Evolutionary conservation across 2,797 vertebrate genomes (phyloP), one percentile per base, ranked within the genome.

Genomic region (Apodemus agrarius): DNA sequence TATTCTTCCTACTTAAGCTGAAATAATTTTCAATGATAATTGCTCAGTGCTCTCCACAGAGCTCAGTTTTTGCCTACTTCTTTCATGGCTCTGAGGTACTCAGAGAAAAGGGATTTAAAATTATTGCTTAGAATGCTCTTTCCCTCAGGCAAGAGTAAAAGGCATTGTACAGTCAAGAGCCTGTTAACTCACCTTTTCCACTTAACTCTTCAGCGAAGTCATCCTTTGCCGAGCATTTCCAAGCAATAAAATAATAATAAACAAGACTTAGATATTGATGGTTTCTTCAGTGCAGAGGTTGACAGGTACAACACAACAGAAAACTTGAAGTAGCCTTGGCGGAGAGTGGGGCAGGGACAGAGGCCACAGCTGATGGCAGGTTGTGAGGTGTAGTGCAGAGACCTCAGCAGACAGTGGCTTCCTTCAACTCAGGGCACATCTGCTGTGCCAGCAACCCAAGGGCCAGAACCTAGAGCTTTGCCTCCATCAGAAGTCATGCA

Each of bases 101-200:
- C 88, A 65, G 31, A 86, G 86, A 94, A 96, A 95, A 96, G 85
- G 85, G 89, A 97, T 94, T 97, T 96, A 96, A 96, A 96, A 97
- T 97, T 88, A 94, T 91, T 96, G 92, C 96, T 97, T 97, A 95
- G 90, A 93, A 94, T 52, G 83, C 89, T 97, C n/a, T 97, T 97
- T 97, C 76, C 90, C 79, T 93, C 92, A 65, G 79, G 63, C 80
- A 89, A 85, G 82, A 95, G 69, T 72, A 79, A 86, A 90, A 69
- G 52, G 40, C 84, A 83, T 95, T 95, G 69, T 89, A 76, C 19
- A 79, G n/a, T 69, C 52, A 54, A 61, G 49, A 92, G 65, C 31
- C 84, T 72, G 26, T 93, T 49, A 92, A 40, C 84, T 92, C 89
- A 95, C 69, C 61, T 93, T 96, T 97, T 79, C 88, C 85, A 92